Conservation (phyloP, 1,140 invertebrate species). For the Tachypleus tridentatus region DNA sequence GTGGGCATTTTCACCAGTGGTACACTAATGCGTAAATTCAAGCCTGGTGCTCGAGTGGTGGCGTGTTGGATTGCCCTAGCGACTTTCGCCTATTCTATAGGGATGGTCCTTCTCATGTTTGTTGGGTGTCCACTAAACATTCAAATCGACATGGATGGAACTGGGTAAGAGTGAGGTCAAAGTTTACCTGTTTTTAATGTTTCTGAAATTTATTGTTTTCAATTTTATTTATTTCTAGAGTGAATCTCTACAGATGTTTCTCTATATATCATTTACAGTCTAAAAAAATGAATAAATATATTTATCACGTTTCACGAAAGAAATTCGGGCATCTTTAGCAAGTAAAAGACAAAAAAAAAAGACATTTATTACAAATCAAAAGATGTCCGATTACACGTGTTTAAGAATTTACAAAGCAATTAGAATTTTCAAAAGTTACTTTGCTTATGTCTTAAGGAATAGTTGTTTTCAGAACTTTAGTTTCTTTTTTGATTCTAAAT, state of each 20-base stretch:
- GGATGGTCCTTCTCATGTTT: constrained; percentile 78
- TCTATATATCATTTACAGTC: no score
- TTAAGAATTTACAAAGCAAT: no score
- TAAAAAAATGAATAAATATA: no score
- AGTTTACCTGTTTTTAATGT: not conserved
- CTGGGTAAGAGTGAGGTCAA: constrained; percentile 4
- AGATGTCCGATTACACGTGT: no score
- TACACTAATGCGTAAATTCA: constrained; percentile 64
- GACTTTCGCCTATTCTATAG: constrained; percentile 69
- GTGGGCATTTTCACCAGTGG: constrained; percentile 75
- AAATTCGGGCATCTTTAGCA: no score
- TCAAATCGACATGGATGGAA: constrained; percentile 37
- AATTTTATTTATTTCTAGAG: no score
- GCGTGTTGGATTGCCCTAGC: constrained; percentile 82
- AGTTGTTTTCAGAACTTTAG: not conserved
- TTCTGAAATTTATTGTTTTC: no score
- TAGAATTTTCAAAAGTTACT: not conserved
- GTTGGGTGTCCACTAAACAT: constrained; percentile 75
- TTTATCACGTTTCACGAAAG: no score
- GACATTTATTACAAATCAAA: no score
- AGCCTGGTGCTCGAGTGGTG: constrained; percentile 69
- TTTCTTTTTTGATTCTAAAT: no score
- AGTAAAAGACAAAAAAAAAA: no score
- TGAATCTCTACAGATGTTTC: no score
- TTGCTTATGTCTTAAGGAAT: constrained; percentile 7